A percentile compares a stretch with the other conserved stretches of the same genome.
Conservation (phyloP, 2,113 vertebrate species). For the Centropus unirufus region DNA sequence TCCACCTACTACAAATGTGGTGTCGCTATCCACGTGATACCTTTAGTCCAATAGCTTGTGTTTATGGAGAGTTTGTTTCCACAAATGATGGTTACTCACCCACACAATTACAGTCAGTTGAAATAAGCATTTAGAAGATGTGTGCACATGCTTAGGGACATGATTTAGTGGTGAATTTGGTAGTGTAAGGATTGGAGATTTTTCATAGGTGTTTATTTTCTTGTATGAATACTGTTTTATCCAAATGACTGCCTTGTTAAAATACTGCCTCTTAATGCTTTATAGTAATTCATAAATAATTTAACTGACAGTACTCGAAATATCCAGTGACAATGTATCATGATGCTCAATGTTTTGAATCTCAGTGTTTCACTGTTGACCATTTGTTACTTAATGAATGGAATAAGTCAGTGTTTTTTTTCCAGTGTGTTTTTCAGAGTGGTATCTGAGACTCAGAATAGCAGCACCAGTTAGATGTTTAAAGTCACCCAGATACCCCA, state of each 20-base stretch:
- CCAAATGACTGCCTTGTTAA: neutral
- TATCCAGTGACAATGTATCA: neutral
- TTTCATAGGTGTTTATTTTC: neutral
- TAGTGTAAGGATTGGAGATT: neutral
- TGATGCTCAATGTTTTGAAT: neutral
- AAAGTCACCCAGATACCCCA: neutral
- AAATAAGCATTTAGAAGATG: neutral
- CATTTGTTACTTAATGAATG: neutral
- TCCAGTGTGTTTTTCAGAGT: neutral
- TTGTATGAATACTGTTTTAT: neutral
- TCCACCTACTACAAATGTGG: neutral
- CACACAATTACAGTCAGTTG: neutral
- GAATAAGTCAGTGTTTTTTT: neutral
- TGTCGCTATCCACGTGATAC: neutral
- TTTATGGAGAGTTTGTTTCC: neutral
- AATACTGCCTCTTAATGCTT: neutral
- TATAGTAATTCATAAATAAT: neutral
- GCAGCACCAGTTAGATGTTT: neutral
- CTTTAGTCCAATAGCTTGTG: neutral
- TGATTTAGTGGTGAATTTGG: too few relatives aligned
- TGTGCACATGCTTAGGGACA: too few relatives aligned
- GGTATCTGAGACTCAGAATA: neutral
- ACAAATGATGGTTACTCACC: neutral
- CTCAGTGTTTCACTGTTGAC: neutral
- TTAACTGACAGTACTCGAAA: constrained; percentile 1